Conservation (phyloP, 2,888 invertebrate genomes). For the Aspidapion aeneum region DNA sequence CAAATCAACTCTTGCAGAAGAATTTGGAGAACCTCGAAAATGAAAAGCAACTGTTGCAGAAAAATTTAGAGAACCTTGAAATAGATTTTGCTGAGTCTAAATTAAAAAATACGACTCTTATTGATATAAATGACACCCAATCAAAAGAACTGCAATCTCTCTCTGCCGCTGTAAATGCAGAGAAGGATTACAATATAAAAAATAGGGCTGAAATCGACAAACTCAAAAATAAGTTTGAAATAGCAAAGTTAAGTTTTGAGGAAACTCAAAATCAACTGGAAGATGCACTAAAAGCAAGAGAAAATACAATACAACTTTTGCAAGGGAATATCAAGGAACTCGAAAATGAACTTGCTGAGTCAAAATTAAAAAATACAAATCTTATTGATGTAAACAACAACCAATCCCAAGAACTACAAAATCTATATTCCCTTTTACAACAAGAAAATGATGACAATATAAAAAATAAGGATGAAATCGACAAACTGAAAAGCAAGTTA, state of each 20-base stretch:
- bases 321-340: conserved; percentile 6
- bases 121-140: background rate
- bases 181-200: background rate
- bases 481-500: background rate
- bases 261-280: too few species aligned
- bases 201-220: too few species aligned
- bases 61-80: conserved; percentile 2
- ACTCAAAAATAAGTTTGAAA: too few species aligned
- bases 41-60: background rate
- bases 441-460: background rate
- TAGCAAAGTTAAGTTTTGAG: too few species aligned
- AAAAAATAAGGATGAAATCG: background rate
- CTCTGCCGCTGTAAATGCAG: background rate
- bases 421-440: background rate
- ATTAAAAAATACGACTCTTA: background rate
- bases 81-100: background rate
- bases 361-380: background rate
- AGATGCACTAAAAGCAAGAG: background rate
- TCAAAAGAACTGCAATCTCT: background rate
- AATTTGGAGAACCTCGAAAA: background rate
- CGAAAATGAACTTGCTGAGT: background rate
- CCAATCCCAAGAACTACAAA: background rate
- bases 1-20: background rate
- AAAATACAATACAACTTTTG: background rate
- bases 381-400: background rate